Evolutionary conservation across 2,888 invertebrate genomes (phyloP), one percentile per base, ranked within the genome.

Genomic region (Chironomus tentans): DNA sequence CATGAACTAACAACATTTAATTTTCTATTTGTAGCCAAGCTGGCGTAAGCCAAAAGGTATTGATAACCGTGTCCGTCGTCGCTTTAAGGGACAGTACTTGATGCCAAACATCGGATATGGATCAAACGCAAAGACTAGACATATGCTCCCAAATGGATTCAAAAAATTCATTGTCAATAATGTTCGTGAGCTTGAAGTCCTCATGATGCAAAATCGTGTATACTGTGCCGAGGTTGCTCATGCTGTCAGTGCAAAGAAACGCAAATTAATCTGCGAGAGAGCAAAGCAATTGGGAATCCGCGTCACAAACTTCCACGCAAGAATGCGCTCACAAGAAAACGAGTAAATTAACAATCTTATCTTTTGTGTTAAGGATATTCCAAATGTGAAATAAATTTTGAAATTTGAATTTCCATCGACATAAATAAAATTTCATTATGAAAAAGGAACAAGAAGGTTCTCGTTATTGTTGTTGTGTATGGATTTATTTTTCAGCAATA

Each of bases 21-120:
- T 72, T 77, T 71, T 72, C 77, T 78, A 74, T 75, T 79, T 82
- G 85, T 81, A 95, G 94, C 89, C 93, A 80, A 97, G 94, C 90
- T 99, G 99, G 99, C 92, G 99, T 84, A 99, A 98, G 87, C 99
- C 99, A 21, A 98, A 98, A 87, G 99, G 99, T 95, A 99, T 99
- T 86, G 99, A 99, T 87, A 99, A 99, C 91, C 91, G 98, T 86
- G 98, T 99, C 70, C 92, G 99, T 80, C 92, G 99, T 84, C 91
- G 98, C 80, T 99, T 99, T 88, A 99, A 99, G 92, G 99, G 99
- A 46, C 98, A 98, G 84, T 96, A 92, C 83, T 87, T 95, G 87
- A 99, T 99, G 99, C 99, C 99, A 79, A 97, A 92, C 84, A 97
- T 99, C 84, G 99, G 99, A 90, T 99, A 98, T 84, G 98, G 99